These are phyloP conservation scores for Peromyscus polionotus DNA, from an alignment of 2,113 vertebrate genomes.

Conservation along the genomic window DNA sequence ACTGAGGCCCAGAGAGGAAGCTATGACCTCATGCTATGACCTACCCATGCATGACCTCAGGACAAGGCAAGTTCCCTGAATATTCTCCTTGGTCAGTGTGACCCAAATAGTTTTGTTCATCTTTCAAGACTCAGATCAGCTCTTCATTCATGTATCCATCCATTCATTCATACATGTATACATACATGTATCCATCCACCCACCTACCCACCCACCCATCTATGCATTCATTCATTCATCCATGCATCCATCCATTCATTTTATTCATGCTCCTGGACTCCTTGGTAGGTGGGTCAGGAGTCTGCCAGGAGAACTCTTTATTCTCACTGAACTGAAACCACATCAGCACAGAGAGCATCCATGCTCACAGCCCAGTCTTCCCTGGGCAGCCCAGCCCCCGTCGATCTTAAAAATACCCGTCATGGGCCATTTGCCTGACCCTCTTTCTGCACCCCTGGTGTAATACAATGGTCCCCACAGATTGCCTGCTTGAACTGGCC, in stretches of 20 bases:
- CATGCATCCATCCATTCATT: not conserved
- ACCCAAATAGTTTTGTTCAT: not conserved
- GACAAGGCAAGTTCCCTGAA: not conserved
- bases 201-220: not conserved
- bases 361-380: not conserved
- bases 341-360: not conserved
- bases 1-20: not conserved
- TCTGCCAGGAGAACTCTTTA: not conserved
- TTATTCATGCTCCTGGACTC: no score
- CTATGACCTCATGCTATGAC: no score
- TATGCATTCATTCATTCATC: not conserved
- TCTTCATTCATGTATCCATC: not conserved
- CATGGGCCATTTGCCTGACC: not conserved
- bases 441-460: not conserved
- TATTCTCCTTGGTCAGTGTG: not conserved
- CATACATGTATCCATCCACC: no score
- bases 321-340: not conserved
- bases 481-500: accelerated
- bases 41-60: not conserved
- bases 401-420: constrained; percentile 14
- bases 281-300: not conserved
- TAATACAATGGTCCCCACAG: not conserved
- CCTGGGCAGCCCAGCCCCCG: not conserved
- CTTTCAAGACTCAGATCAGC: not conserved
- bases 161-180: not conserved